These are phyloP conservation scores for Andrena cerasifolii DNA, from an alignment of 1,140 invertebrate genomes.

Conservation along the genomic window DNA sequence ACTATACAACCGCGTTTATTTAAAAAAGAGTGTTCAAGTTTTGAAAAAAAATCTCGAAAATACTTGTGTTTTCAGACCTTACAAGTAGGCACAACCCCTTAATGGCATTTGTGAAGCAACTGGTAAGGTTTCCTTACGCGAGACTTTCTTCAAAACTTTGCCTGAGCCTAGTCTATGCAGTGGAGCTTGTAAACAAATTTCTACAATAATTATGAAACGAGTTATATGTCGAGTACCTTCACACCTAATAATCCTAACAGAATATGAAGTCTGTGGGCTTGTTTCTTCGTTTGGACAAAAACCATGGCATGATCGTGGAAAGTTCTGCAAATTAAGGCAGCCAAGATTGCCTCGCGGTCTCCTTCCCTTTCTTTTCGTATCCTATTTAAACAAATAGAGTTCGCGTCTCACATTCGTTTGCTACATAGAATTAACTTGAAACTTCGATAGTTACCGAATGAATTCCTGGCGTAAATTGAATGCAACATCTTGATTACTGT, in stretches of 20 bases:
- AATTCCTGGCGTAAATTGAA: slow-evolving; percentile 98
- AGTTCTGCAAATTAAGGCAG: slow-evolving; percentile 95
- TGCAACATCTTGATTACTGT: slow-evolving; percentile 97
- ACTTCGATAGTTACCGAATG: slow-evolving; percentile 85
- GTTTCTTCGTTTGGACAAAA: slow-evolving; percentile 97
- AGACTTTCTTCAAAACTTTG: no score
- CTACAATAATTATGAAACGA: slow-evolving; percentile 6
- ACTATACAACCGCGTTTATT: no score
- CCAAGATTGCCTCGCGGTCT: slow-evolving; percentile 95
- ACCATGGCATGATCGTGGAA: slow-evolving; percentile 96
- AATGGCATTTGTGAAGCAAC: no score
- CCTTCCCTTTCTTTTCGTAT: slow-evolving; percentile 91
- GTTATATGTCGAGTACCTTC: slow-evolving; percentile 79
- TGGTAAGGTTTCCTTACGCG: no score
- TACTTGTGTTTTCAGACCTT: no score
- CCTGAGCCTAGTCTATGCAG: neutral
- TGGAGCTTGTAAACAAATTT: neutral
- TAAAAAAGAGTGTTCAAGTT: no score
- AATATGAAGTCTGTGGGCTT: slow-evolving; percentile 96
- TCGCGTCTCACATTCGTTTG: neutral
- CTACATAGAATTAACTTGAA: slow-evolving; percentile 23
- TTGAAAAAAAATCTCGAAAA: no score
- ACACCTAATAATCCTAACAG: slow-evolving; percentile 94
- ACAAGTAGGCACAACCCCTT: no score
- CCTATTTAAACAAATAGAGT: slow-evolving; percentile 65